Percentiles rank a stretch among this genome's conserved stretches.
Evolutionary conservation across 2,113 vertebrate species (phyloP).

Genomic region (Acinonyx jubatus): DNA sequence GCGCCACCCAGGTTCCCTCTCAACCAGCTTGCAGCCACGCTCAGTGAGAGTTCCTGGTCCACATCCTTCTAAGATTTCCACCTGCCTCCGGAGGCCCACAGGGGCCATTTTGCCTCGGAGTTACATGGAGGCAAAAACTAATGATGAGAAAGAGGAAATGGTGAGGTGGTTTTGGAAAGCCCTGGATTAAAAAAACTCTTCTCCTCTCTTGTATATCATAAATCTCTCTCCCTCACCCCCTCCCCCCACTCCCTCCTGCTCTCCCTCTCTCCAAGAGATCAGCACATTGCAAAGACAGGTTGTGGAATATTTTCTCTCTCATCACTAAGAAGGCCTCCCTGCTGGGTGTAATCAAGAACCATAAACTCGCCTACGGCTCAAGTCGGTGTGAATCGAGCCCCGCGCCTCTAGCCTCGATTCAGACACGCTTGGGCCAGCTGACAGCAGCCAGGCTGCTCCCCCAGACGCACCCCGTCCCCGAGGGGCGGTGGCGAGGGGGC

Average conservation of each 20-base stretch:
- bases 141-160: conserved; percentile 28
- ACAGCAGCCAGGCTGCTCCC: neutral
- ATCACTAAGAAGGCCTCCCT: conserved; percentile 82
- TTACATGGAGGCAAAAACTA: conserved; percentile 5
- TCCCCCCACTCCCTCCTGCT: neutral
- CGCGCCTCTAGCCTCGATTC: conserved; percentile 4
- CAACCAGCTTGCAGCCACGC: neutral
- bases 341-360: conserved; percentile 85
- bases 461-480: neutral
- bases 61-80: neutral
- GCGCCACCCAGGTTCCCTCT: fast-evolving
- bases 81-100: neutral
- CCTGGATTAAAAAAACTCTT: conserved; percentile 38
- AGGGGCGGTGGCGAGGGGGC: conserved; percentile 3
- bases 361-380: conserved; percentile 64
- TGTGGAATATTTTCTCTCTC: conserved; percentile 79
- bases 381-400: conserved; percentile 50
- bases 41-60: neutral
- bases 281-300: conserved; percentile 74
- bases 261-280: conserved; percentile 61
- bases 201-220: conserved; percentile 57
- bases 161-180: conserved; percentile 57
- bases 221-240: conserved; percentile 44
- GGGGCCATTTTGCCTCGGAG: conserved; percentile 34
- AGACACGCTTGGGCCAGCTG: neutral